phyloP scores from a whole-genome alignment of 2,888 invertebrate genomes.

The Mystacides longicornis region DNA sequence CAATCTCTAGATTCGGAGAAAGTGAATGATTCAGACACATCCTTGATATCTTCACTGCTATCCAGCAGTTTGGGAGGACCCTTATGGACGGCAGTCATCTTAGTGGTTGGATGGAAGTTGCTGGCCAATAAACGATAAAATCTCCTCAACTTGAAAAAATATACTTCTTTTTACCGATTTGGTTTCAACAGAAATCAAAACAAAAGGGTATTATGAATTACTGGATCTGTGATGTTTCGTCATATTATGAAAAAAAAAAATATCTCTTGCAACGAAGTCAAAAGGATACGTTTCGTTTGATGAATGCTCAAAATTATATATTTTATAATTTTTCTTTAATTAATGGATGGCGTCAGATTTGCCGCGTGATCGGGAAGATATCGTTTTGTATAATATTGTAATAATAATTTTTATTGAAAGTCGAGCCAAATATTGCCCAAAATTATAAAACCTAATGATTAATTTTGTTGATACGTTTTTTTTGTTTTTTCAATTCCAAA shows the following conservation, averaged over 20 bases:
- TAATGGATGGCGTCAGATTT: too few relatives aligned
- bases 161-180: too few relatives aligned
- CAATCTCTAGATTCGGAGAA: conserved; percentile 16
- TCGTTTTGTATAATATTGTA: too few relatives aligned
- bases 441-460: conserved; percentile 3
- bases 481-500: neutral
- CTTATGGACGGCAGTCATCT: conserved; percentile 55
- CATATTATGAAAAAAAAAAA: too few relatives aligned
- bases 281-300: too few relatives aligned
- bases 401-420: neutral
- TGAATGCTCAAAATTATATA: too few relatives aligned
- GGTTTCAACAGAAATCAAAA: too few relatives aligned
- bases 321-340: too few relatives aligned
- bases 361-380: too few relatives aligned
- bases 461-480: neutral
- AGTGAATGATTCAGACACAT: conserved; percentile 33
- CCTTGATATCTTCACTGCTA: conserved; percentile 50
- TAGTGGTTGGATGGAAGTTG: conserved; percentile 57
- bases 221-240: too few relatives aligned
- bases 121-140: conserved; percentile 52
- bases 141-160: neutral
- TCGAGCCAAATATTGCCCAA: conserved; percentile 11
- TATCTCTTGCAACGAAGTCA: too few relatives aligned
- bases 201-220: too few relatives aligned
- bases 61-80: conserved; percentile 50